A percentile compares a stretch with the other conserved stretches of the same genome.
These are phyloP conservation scores for Pogona vitticeps DNA, from an alignment of 2,113 vertebrate genomes.

Conservation along the genomic window DNA sequence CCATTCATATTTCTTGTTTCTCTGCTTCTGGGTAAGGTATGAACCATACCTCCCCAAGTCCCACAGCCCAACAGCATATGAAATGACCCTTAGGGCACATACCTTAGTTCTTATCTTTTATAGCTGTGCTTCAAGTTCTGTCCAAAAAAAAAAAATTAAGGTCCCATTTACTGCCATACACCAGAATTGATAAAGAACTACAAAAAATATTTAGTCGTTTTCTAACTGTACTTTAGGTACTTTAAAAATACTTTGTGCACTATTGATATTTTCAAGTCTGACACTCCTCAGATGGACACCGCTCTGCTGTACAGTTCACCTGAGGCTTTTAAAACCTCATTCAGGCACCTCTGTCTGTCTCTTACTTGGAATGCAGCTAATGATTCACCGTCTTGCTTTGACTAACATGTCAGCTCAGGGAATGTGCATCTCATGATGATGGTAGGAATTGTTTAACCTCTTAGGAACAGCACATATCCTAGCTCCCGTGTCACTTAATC, in stretches of 20 bases:
- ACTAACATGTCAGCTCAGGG: conserved; percentile 55
- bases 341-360: conserved; percentile 63
- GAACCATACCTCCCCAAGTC: not conserved
- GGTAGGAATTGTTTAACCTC: conserved; percentile 48
- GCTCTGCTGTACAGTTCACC: conserved; percentile 59
- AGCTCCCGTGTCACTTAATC: conserved; percentile 66
- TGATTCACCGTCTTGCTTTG: conserved; percentile 51
- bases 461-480: conserved; percentile 58
- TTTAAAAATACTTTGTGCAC: not conserved
- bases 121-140: not conserved
- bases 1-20: not conserved
- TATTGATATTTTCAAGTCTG: conserved; percentile 38
- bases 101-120: conserved; percentile 6
- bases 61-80: not conserved
- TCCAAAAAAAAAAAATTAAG: not conserved
- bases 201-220: not conserved
- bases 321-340: conserved; percentile 46
- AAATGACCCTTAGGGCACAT: not conserved
- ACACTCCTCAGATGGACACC: conserved; percentile 43
- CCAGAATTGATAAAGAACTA: not conserved
- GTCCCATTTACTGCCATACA: fast-evolving
- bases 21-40: not conserved
- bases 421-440: conserved; percentile 46
- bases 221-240: not conserved
- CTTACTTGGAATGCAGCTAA: conserved; percentile 61